These are phyloP conservation scores for Chromis chromis DNA, from an alignment of 2,797 vertebrate genomes.

Conservation along the genomic window DNA sequence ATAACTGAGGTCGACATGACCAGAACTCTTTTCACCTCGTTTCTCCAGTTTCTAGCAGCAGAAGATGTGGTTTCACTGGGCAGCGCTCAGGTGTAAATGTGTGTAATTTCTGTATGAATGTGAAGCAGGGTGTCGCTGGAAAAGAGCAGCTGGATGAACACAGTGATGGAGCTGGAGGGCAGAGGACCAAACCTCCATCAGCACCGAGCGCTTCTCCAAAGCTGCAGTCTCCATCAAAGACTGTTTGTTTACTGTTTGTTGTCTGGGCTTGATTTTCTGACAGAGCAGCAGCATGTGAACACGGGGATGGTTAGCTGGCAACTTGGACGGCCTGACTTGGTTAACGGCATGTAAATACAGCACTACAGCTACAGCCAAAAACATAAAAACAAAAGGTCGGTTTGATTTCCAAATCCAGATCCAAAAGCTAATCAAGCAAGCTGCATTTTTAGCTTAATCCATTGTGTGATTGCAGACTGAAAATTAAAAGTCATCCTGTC, in stretches of 20 bases:
- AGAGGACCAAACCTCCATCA: not conserved
- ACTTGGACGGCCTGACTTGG: slow-evolving; percentile 14
- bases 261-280: slow-evolving; percentile 37
- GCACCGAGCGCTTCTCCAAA: slow-evolving; percentile 15
- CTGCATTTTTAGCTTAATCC: slow-evolving; percentile 11
- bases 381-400: slow-evolving; percentile 19
- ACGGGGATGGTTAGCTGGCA: slow-evolving; percentile 17
- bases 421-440: slow-evolving; percentile 37
- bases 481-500: not conserved
- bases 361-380: not conserved
- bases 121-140: slow-evolving; percentile 10
- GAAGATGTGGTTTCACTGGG: slow-evolving; percentile 9
- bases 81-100: slow-evolving; percentile 32
- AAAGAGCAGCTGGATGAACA: slow-evolving; percentile 32
- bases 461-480: not conserved
- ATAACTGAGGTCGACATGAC: not conserved
- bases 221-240: slow-evolving; percentile 32
- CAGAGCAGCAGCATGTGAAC: slow-evolving; percentile 12
- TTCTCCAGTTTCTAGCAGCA: not conserved
- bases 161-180: slow-evolving; percentile 20
- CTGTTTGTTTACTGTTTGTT: slow-evolving; percentile 43
- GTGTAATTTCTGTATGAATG: slow-evolving; percentile 7
- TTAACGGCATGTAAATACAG: slow-evolving; percentile 30
- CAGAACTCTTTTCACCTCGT: not conserved
- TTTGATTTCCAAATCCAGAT: slow-evolving; percentile 25